These are phyloP conservation scores for Zaprionus gabonicus DNA, from an alignment of 1,140 invertebrate genomes.

Conservation along the genomic window DNA sequence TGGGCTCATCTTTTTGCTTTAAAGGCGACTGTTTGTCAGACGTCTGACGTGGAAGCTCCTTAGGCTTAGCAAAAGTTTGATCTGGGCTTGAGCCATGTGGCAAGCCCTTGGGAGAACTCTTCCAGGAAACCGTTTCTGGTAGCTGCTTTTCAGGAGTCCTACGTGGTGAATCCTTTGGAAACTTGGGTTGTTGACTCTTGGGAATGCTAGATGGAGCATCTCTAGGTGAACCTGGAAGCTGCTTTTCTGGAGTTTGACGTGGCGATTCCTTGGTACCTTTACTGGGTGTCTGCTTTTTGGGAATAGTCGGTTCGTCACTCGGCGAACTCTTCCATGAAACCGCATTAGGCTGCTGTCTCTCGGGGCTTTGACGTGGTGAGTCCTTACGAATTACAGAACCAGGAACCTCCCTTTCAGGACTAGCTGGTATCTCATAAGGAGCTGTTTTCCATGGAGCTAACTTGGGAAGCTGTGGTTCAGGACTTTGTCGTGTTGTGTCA, in stretches of 20 bases:
- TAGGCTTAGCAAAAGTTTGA: constrained; percentile 8
- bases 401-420: not conserved
- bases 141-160: constrained; percentile 26
- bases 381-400: not conserved
- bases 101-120: constrained; percentile 4
- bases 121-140: not conserved
- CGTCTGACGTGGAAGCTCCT: constrained; percentile 32
- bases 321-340: not conserved
- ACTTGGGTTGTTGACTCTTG: not conserved
- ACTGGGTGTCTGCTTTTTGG: constrained; percentile 3
- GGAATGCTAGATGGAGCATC: not conserved
- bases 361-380: constrained; percentile 2
- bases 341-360: not conserved
- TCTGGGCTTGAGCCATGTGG: constrained; percentile 1
- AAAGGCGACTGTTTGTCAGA: constrained; percentile 35
- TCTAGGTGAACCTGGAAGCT: not conserved
- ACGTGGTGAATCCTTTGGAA: constrained; percentile 15
- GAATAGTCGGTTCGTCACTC: not conserved
- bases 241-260: constrained; percentile 1
- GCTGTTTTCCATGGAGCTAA: not conserved
- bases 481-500: not conserved
- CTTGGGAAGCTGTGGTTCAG: not conserved
- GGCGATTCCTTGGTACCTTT: constrained; percentile 5
- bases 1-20: constrained; percentile 11
- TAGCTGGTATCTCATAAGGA: not conserved